Evolutionary conservation across 37 sponge, comb jelly and placozoan species (phyloP).

Genomic region (Spongia lamella): DNA sequence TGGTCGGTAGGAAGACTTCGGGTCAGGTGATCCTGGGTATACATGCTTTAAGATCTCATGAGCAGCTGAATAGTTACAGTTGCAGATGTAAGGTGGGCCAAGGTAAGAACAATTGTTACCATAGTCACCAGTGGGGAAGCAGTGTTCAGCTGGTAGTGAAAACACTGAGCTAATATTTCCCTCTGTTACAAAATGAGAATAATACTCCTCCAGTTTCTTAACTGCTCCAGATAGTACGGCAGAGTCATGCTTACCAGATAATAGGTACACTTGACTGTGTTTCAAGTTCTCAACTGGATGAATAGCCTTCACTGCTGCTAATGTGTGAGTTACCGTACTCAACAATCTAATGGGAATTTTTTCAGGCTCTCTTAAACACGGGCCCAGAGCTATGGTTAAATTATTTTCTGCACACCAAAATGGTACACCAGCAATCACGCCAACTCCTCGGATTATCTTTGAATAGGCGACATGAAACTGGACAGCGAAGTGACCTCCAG

Average conservation of each 20-base stretch:
- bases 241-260: constrained; percentile 67
- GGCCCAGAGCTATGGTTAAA: constrained; percentile 32
- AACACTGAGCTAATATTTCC: constrained; percentile 26
- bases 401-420: constrained; percentile 71
- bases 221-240: constrained; percentile 65
- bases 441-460: constrained; percentile 66
- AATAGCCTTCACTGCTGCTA: constrained; percentile 41
- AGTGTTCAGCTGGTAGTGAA: constrained; percentile 65
- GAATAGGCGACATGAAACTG: constrained; percentile 88
- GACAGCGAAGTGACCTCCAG: constrained; percentile 81
- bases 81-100: constrained; percentile 69
- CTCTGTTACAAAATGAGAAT: constrained; percentile 25
- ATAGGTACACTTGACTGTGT: constrained; percentile 48
- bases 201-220: constrained; percentile 59
- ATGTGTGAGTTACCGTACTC: constrained; percentile 49
- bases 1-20: no score
- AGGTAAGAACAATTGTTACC: constrained; percentile 51
- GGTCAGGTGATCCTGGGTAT: constrained; percentile 18
- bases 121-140: constrained; percentile 58
- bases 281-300: constrained; percentile 41
- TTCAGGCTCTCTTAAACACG: constrained; percentile 52
- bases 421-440: constrained; percentile 80
- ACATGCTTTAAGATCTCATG: constrained; percentile 63
- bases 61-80: constrained; percentile 70
- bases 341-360: constrained; percentile 55